These are phyloP conservation scores for Tokudaia tokunoshimensis DNA, from an alignment of 2,797 vertebrate genomes.

Conservation along the genomic window DNA sequence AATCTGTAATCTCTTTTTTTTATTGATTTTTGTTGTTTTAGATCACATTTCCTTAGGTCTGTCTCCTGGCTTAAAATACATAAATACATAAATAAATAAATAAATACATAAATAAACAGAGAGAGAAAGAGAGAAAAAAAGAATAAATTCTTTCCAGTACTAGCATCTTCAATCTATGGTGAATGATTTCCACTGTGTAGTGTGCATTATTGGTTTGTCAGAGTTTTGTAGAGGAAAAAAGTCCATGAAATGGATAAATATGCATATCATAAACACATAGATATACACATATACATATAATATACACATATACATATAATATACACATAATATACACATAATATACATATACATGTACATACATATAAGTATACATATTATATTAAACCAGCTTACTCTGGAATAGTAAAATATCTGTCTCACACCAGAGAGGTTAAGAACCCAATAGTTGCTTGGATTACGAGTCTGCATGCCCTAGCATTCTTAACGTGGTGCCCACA, in stretches of 20 bases:
- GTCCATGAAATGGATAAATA: neutral
- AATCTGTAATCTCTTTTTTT: neutral
- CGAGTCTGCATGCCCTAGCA: too few species aligned
- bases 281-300: neutral
- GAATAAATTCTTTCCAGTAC: neutral
- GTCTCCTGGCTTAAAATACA: neutral
- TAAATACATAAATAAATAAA: too few species aligned
- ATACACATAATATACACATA: neutral
- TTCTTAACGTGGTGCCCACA: neutral
- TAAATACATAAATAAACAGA: too few species aligned
- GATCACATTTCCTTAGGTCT: conserved; percentile 41
- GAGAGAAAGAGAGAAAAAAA: neutral
- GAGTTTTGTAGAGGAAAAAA: neutral
- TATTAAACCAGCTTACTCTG: neutral
- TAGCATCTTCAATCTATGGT: neutral
- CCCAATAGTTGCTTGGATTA: neutral
- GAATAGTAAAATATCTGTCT: neutral
- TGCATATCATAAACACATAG: too few species aligned
- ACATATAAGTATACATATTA: neutral
- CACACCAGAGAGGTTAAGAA: neutral
- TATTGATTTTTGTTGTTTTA: conserved; percentile 1
- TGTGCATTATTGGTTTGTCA: neutral
- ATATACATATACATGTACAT: neutral
- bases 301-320: neutral
- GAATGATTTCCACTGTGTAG: conserved; percentile 13